phyloP scores from a whole-genome alignment of 2,797 vertebrate genomes.

The Rachycentron canadum region DNA sequence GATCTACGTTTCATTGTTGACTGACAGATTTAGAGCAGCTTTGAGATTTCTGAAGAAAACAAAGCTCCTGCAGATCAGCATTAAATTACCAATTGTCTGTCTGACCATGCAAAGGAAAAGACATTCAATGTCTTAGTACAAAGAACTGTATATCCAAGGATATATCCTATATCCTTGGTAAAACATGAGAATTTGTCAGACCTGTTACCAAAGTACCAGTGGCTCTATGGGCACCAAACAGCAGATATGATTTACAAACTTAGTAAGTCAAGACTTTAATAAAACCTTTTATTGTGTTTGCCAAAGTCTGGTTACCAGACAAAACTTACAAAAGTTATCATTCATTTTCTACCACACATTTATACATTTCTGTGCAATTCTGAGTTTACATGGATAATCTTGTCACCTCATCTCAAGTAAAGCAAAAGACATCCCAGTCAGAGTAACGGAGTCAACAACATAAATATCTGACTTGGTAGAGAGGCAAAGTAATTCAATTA shows the following conservation, averaged over 20 bases:
- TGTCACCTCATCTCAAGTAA: conserved; percentile 58
- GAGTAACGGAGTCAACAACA: conserved; percentile 73
- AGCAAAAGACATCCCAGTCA: conserved; percentile 54
- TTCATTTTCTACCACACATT: conserved; percentile 80
- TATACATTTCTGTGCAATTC: conserved; percentile 83
- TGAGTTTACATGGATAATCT: conserved; percentile 64
- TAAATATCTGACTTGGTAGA: conserved; percentile 80
- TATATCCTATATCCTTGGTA: conserved; percentile 1
- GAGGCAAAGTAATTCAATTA: conserved; percentile 68
- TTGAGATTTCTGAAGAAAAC: neutral
- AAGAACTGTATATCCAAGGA: neutral
- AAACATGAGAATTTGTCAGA: conserved; percentile 10
- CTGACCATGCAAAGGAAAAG: neutral
- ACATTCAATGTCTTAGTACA: neutral
- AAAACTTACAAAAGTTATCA: conserved; percentile 86
- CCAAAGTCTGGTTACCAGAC: conserved; percentile 90
- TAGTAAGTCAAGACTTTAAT: conserved; percentile 62
- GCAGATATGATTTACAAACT: conserved; percentile 17
- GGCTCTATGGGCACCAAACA: neutral
- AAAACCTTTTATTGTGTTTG: conserved; percentile 86
- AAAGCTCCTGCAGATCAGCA: conserved; percentile 15
- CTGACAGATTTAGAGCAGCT: neutral
- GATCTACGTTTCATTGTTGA: neutral
- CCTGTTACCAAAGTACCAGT: neutral
- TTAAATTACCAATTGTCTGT: neutral